Percentiles rank a stretch among this genome's conserved stretches.
Evolutionary conservation across 2,888 invertebrate species (phyloP).

Genomic region (Drosophila niveifrons): DNA sequence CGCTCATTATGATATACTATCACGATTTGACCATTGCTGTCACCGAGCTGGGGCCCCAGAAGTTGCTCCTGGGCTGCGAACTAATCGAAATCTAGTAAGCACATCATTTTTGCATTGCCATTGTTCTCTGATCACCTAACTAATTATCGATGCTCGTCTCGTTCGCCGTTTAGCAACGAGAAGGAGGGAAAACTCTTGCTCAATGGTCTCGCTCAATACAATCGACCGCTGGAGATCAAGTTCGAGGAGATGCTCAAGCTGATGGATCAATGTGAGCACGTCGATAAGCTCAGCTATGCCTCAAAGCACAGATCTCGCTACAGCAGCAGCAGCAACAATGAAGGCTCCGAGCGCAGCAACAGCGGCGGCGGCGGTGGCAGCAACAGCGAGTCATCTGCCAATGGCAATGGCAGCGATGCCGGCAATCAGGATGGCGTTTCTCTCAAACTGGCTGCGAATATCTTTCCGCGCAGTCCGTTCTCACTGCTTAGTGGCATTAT

Average conservation of each 20-base stretch:
- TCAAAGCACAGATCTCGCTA: constrained; percentile 69
- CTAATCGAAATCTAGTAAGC: constrained; percentile 95
- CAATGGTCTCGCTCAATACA: constrained; percentile 88
- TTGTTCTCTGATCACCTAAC: constrained; percentile 13
- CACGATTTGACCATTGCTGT: constrained; percentile 94
- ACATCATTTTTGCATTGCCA: constrained; percentile 17
- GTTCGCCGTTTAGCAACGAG: constrained; percentile 87
- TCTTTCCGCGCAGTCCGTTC: constrained; percentile 89
- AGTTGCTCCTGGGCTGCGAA: constrained; percentile 91
- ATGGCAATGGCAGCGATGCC: constrained; percentile 45
- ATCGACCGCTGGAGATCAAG: constrained; percentile 88
- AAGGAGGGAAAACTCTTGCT: constrained; percentile 89
- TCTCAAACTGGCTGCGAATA: constrained; percentile 82
- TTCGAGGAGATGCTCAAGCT: constrained; percentile 92
- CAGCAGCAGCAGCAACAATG: constrained; percentile 60
- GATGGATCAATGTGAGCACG: constrained; percentile 92
- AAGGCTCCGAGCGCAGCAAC: constrained; percentile 50
- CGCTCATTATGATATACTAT: constrained; percentile 91
- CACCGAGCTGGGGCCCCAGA: constrained; percentile 90
- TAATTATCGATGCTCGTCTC: constrained; percentile 42
- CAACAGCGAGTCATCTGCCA: constrained; percentile 58
- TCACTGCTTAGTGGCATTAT: constrained; percentile 92
- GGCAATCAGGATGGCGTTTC: constrained; percentile 50
- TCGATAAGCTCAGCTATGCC: constrained; percentile 85
- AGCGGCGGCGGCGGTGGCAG: constrained; percentile 83